These are phyloP conservation scores for Pholis gunnellus DNA, from an alignment of 2,113 vertebrate genomes.

Conservation along the genomic window DNA sequence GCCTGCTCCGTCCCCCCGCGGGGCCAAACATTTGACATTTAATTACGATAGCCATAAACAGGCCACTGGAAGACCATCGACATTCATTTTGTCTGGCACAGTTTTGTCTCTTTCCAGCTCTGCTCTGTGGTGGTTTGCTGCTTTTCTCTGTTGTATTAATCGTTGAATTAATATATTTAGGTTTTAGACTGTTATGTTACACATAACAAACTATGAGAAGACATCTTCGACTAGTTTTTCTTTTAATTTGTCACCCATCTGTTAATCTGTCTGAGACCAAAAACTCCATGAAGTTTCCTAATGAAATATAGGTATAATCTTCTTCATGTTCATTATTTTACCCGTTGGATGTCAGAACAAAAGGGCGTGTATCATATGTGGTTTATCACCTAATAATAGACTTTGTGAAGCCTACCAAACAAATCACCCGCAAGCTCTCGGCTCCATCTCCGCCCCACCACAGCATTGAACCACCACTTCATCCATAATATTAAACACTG, in stretches of 20 bases:
- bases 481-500: conserved; percentile 53
- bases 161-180: not conserved
- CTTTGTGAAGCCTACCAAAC: conserved; percentile 19
- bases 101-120: conserved; percentile 28
- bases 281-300: not conserved
- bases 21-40: conserved; percentile 79
- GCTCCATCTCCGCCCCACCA: conserved; percentile 12
- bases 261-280: not conserved
- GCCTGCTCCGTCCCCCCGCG: conserved; percentile 22
- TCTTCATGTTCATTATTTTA: conserved; percentile 28
- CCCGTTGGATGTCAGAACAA: conserved; percentile 26
- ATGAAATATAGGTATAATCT: conserved; percentile 29
- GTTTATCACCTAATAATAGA: conserved; percentile 50
- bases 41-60: conserved; percentile 69
- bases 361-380: conserved; percentile 28
- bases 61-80: conserved; percentile 72
- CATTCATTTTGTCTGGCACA: conserved; percentile 74
- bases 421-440: conserved; percentile 27
- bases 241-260: not conserved
- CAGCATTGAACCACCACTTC: conserved; percentile 20
- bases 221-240: not conserved
- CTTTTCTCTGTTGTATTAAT: conserved; percentile 4
- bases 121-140: not conserved
- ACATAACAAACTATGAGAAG: not conserved
- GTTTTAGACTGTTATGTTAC: not conserved